Base-by-base conservation (phyloP, 2,888 invertebrate species). In the Eudasyphora cyanicolor region DNA sequence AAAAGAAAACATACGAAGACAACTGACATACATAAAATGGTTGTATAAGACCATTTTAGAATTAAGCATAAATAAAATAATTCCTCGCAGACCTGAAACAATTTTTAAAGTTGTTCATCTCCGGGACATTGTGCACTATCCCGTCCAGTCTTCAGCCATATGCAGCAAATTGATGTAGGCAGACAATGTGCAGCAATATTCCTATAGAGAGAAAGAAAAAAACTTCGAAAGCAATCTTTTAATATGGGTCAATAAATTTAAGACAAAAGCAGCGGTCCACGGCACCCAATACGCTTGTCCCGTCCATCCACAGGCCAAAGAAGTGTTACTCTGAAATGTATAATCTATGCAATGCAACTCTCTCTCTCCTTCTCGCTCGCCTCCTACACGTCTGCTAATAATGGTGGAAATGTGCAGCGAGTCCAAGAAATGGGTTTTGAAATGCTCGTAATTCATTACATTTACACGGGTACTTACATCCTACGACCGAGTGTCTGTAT, bases 231-330 rank as follows among this genome's bases (percentile, higher is more conserved):
- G 57, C 38, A 62, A 75, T 71, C 75, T 78, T 69, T 35, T 42
- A 73, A 81, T 69, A 81, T 73, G 76, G 76, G 67, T 62, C 84
- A 79, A 84, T 81, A 84, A 79, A 84, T 81, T 73, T 73, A 51
- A 67, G 45, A 79, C 57, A 24, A 38, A 71, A 60, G 14, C 42
- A 42, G 6, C 64, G 42, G 21, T 54, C 27, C 60, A 60, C n/a
- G 29, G 4, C 35, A 64, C 21, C 6, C 57, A 54, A n/a, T 21
- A 27, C 29, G 32, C 29, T 29, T 0, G 8, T 57, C 0, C 29
- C 21, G 51, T 4, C 19, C 21, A 21, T n/a, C 32, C 8, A n/a
- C 14, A n/a, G n/a, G 45, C 45, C n/a, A 14, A 45, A 45, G 45
- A 45, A 57, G 57, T 57, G 57, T 57, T 24, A 14, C 4, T 14